phyloP scores from a whole-genome alignment of 2,888 invertebrate species.

The Apotomis capreana region DNA sequence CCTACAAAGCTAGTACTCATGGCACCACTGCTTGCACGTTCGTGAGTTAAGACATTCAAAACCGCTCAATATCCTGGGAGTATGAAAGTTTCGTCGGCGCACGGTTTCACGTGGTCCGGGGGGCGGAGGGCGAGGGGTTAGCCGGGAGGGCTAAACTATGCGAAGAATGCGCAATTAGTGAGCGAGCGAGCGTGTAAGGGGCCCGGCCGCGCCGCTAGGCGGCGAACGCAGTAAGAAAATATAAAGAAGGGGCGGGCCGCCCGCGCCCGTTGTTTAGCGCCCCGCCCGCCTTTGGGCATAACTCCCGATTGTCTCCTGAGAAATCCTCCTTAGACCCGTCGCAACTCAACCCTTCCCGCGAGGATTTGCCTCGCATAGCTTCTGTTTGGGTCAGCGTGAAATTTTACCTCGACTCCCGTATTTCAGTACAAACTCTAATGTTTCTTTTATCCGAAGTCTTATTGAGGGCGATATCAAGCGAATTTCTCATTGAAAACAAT shows the following conservation, averaged over 20 bases:
- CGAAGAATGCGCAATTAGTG: constrained; percentile 99
- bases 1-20: constrained; percentile 70
- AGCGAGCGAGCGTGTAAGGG: constrained; percentile 88
- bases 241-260: constrained; percentile 87
- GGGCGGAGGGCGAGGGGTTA: constrained; percentile 80
- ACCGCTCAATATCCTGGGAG: constrained; percentile 83
- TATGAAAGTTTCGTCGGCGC: constrained; percentile 83
- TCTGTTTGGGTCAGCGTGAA: constrained; percentile 82
- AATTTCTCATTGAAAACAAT: constrained; percentile 60
- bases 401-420: constrained; percentile 70
- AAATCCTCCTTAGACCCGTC: constrained; percentile 80
- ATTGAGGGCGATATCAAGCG: constrained; percentile 42
- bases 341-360: constrained; percentile 79
- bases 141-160: constrained; percentile 93
- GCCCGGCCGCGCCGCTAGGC: constrained; percentile 84
- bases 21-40: constrained; percentile 71
- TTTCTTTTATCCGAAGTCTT: constrained; percentile 60
- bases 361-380: constrained; percentile 78
- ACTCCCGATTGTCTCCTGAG: constrained; percentile 83
- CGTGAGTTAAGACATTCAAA: constrained; percentile 84
- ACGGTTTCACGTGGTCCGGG: constrained; percentile 83
- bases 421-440: constrained; percentile 66
- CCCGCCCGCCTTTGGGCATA: constrained; percentile 81
- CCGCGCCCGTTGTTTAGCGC: constrained; percentile 82
- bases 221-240: constrained; percentile 86